Base-by-base conservation (phyloP, 2,797 vertebrate species). In the Tragopan temminckii region DNA sequence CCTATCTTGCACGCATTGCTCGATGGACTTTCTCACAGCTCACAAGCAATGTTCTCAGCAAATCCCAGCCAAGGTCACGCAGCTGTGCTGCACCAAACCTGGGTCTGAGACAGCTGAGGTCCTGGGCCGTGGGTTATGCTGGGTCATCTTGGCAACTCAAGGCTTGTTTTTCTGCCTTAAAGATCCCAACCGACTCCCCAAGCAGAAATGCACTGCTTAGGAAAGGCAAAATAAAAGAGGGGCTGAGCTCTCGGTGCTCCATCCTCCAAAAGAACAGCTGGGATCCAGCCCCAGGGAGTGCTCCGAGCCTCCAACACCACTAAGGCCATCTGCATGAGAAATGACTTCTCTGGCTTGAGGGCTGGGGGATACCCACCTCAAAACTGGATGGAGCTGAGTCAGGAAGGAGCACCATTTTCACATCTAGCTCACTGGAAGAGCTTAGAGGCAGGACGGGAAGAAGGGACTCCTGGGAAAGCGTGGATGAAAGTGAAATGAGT, bases 141-240 rank as follows among this genome's bases (percentile, higher is more conserved):
- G 92, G 96, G 95, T 95, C 93, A 96, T 80, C 85, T 55, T 96
- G 94, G 94, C 95, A 95, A 75, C 27, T 20, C 45, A 36, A 53
- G 61, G 58, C 89, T 93, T 50, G 1, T 80, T 89, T 46, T 71
- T 64, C 92, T 58, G 58, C 35, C 81, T 93, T 75, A 87, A 40
- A 87, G 31, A 66, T 27, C 72, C 93, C 68, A 21, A 46, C 43
- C 35, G 76, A 40, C 46, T 95, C 71, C 81, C 84, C 46, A 29
- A 57, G 25, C 53, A 82, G 68, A 80, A 70, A 68, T 8, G 15
- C 5, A 31, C 77, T 64, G 76, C 59, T 33, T 85, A 43, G 43
- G 55, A 50, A 82, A 43, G 7, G 27, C 6, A 74, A 57, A 86
- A 40, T 24, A 15, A 36, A 63, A 66, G 31, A 61, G 11, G 5